Conservation (phyloP, 2,113 vertebrate genomes). For the Porphyrio hochstetteri region DNA sequence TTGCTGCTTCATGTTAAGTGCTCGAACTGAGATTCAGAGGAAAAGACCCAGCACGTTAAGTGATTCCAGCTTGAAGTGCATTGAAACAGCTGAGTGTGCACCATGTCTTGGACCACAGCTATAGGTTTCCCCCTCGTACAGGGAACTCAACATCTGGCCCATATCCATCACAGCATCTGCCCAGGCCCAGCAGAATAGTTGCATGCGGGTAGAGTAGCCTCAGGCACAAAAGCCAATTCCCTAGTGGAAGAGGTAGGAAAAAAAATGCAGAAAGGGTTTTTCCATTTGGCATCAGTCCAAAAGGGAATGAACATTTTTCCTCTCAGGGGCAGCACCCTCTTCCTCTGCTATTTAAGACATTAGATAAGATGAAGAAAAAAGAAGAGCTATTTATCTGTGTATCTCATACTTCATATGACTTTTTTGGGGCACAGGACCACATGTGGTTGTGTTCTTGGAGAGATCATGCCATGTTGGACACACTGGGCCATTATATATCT, state of each 20-base stretch:
- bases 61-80: background rate
- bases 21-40: background rate
- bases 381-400: background rate
- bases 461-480: fast-evolving
- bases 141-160: background rate
- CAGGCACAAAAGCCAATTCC: background rate
- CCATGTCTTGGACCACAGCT: background rate
- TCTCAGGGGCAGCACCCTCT: background rate
- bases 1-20: background rate
- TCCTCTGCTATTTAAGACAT: background rate
- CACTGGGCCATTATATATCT: background rate
- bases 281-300: background rate
- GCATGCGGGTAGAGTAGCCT: background rate
- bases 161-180: background rate
- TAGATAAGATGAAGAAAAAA: background rate
- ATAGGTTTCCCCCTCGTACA: background rate
- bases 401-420: background rate
- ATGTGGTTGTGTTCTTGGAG: background rate
- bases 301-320: background rate
- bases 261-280: background rate
- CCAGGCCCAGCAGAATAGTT: background rate
- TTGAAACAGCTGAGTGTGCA: background rate
- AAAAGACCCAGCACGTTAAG: background rate
- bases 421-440: fast-evolving
- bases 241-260: background rate